phyloP scores from a whole-genome alignment of 2,113 vertebrate species.

The Nerophis ophidion region DNA sequence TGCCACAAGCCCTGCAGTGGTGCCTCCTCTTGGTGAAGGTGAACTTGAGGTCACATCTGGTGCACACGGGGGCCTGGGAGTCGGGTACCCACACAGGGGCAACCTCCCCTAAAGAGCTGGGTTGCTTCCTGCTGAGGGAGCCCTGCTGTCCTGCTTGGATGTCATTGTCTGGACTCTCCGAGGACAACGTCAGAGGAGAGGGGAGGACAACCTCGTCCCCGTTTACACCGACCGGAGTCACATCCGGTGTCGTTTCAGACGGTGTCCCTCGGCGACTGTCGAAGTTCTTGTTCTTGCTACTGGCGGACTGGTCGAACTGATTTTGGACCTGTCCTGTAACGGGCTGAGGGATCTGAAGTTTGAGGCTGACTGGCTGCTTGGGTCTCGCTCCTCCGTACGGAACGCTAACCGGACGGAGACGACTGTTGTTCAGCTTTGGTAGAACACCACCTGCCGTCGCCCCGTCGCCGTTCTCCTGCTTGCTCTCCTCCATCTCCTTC shows the following conservation, averaged over 20 bases:
- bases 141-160: slow-evolving; percentile 88
- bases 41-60: slow-evolving; percentile 96
- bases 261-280: slow-evolving; percentile 60
- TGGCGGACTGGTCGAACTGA: slow-evolving; percentile 72
- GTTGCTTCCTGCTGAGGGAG: slow-evolving; percentile 75
- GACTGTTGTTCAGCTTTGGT: slow-evolving; percentile 63
- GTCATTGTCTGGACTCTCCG: slow-evolving; percentile 94
- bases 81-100: slow-evolving; percentile 98
- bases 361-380: slow-evolving; percentile 92
- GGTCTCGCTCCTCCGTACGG: slow-evolving; percentile 94
- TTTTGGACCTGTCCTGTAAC: slow-evolving; percentile 85
- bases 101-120: slow-evolving; percentile 85
- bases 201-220: slow-evolving; percentile 70
- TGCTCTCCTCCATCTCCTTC: slow-evolving; percentile 98
- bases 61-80: slow-evolving; percentile 95
- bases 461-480: slow-evolving; percentile 85
- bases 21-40: slow-evolving; percentile 98
- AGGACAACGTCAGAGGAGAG: slow-evolving; percentile 56
- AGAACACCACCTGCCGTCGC: slow-evolving; percentile 65
- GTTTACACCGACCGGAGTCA: slow-evolving; percentile 58
- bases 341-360: slow-evolving; percentile 89
- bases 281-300: slow-evolving; percentile 89
- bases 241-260: slow-evolving; percentile 49
- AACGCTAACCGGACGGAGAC: slow-evolving; percentile 81
- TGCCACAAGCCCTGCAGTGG: slow-evolving; percentile 97